These are phyloP conservation scores for Hydroisotoma schaefferi DNA, from an alignment of 2,888 invertebrate species.

Conservation along the genomic window DNA sequence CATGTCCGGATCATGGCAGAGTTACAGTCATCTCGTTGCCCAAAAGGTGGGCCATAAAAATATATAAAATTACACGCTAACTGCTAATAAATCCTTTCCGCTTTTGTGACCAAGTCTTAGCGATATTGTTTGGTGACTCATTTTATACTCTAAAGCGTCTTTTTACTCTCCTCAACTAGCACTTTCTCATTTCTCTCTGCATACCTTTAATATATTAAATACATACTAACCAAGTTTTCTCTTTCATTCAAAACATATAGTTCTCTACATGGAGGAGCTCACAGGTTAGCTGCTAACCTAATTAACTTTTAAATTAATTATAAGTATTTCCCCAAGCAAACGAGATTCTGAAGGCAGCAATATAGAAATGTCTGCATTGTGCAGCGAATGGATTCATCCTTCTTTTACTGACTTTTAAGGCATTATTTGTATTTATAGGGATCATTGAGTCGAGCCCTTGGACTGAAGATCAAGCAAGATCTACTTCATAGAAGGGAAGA, in stretches of 20 bases:
- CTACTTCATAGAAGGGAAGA: constrained; percentile 55
- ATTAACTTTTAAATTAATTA: neutral
- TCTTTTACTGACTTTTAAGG: too few relatives aligned
- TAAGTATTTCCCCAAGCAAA: too few relatives aligned
- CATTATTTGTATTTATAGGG: constrained; percentile 57
- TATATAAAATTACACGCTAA: neutral
- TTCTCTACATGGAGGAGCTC: constrained; percentile 54
- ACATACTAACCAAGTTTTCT: constrained; percentile 29
- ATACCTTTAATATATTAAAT: neutral
- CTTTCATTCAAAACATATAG: constrained; percentile 47
- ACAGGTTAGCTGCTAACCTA: constrained; percentile 50
- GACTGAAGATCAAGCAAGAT: constrained; percentile 54
- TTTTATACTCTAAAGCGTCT: neutral
- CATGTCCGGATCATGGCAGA: constrained; percentile 50
- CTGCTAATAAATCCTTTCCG: constrained; percentile 17
- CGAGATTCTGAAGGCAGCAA: too few relatives aligned
- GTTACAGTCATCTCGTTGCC: constrained; percentile 55
- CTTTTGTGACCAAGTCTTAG: constrained; percentile 8
- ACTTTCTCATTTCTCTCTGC: neutral
- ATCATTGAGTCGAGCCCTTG: constrained; percentile 69
- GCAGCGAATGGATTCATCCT: too few relatives aligned
- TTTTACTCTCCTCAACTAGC: neutral
- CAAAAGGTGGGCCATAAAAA: constrained; percentile 52
- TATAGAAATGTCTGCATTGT: too few relatives aligned
- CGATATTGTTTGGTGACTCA: constrained; percentile 6